Base-by-base conservation (phyloP, 2,113 vertebrate species). In the Apeltes quadracus region DNA sequence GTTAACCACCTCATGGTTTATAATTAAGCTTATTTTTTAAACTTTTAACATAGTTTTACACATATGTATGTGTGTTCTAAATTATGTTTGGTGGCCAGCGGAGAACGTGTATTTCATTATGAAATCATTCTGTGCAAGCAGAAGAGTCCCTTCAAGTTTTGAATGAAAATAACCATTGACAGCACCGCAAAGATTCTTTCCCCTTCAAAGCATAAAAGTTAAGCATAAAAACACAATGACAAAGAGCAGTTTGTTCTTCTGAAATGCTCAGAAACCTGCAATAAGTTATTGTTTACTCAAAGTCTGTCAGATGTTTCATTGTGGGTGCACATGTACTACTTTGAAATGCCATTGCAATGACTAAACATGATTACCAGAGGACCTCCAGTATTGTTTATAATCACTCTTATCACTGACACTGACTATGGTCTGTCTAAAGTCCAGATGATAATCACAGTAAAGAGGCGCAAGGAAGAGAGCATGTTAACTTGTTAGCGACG, bases 1-100 rank as follows among this genome's bases (percentile, higher is more conserved):
- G 76, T 79, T 79, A 90, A 87, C 72, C 79, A 76, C 76, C 59
- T 48, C n/a, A 55, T 50, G 72, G 55, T 63, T 78, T 84, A 59
- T 84, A 80, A 84, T 85, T 84, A 85, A 61, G 62, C 34, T 39
- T 83, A 70, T 83, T 73, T 84, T 50, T 29, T 63, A 51, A 10
- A 9, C 57, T 64, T 63, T 68, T 77, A 6, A 34, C 58, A 23
- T 48, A 1, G 25, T 55, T 62, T 69, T 43, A 72, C 55, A 54
- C 79, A 82, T 20, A 46, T 88, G 82, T 34, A 64, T 5, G 64
- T 15, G 14, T 69, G 27, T 46, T 77, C 12, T 61, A 43, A 63
- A 68, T 55, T 71, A 43, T 48, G 59, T 73, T 64, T 36, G 23
- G 38, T 51, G 25, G 63, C 20, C 59, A 78, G 59, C 0, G 4